Evolutionary conservation across 2,113 vertebrate genomes (phyloP).

Genomic region (Diadophis punctatus): DNA sequence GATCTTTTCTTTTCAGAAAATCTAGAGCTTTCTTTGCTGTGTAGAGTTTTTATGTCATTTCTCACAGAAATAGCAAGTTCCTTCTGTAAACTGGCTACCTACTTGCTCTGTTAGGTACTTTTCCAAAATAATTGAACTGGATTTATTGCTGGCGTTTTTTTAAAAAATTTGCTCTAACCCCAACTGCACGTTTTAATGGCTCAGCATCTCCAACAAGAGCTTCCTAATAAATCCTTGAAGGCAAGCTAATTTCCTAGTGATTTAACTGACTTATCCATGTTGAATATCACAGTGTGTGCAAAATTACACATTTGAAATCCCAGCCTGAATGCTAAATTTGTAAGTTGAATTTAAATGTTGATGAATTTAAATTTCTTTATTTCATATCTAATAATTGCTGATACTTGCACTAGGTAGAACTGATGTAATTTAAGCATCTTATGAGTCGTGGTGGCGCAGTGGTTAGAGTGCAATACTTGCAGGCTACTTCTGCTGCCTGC

Average conservation of each 20-base stretch:
- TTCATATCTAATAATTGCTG: not conserved
- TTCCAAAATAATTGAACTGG: not conserved
- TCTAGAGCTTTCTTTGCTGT: not conserved
- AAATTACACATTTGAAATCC: not conserved
- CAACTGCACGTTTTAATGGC: not conserved
- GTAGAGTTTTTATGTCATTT: not conserved
- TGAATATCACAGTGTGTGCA: not conserved
- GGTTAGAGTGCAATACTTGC: no score
- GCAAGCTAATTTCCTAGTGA: not conserved
- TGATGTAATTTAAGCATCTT: not conserved
- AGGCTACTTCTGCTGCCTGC: no score
- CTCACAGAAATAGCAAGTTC: no score
- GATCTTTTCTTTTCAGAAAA: not conserved
- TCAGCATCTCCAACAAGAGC: not conserved
- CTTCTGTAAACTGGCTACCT: not conserved
- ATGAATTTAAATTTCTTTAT: not conserved
- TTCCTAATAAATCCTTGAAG: not conserved
- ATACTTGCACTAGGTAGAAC: not conserved
- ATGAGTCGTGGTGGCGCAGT: not conserved
- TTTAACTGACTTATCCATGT: not conserved
- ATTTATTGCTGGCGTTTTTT: not conserved
- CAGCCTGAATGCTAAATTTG: not conserved
- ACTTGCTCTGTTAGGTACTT: not conserved
- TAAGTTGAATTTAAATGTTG: not conserved
- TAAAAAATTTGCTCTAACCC: not conserved